Evolutionary conservation across 2,797 vertebrate species (phyloP), one percentile per base, ranked within the genome.

Genomic region (Tenualosa ilisha): DNA sequence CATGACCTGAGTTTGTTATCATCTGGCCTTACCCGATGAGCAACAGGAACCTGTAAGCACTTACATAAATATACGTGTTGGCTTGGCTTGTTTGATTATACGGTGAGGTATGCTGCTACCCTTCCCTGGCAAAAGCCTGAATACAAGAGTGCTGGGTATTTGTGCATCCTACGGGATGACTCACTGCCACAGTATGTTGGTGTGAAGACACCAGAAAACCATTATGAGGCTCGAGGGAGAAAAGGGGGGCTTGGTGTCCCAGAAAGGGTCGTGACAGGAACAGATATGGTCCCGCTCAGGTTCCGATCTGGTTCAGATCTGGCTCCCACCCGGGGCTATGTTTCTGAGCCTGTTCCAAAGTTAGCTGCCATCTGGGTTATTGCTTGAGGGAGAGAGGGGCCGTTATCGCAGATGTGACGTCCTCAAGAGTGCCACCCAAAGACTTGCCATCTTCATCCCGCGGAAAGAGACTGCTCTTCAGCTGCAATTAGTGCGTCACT

Each of bases 341-440:
- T 63, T 24, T 63, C 1, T 24, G 59, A 63, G 8, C 11, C n/a
- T 24, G 59, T 63, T 63, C 59, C n/a, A 63, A 63, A 63, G 59
- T 63, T 63, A 63, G 59, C 65, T 40, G 65, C 26, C 65, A 72
- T 72, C 65, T 72, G 65, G 65, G 65, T 72, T 31, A 72, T 72
- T 72, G 65, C 65, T 31, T 37, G 26, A 40, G 65, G 65, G 65
- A 72, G 65, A 72, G 31, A 72, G 65, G 65, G 24, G 26, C 31
- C 65, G 31, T 13, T 37, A 40, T 37, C 26, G 11, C 65, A 72
- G 65, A 31, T 72, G 65, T 72, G 24, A 11, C 65, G 15, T 31
- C 65, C 65, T 72, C 65, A 31, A 37, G 65, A 72, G 65, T 37
- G 65, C 65, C 65, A 31, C 65, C 31, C 65, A 72, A 72, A 72